phyloP scores from a whole-genome alignment of 2,797 vertebrate genomes.

The Xyrichtys novacula region DNA sequence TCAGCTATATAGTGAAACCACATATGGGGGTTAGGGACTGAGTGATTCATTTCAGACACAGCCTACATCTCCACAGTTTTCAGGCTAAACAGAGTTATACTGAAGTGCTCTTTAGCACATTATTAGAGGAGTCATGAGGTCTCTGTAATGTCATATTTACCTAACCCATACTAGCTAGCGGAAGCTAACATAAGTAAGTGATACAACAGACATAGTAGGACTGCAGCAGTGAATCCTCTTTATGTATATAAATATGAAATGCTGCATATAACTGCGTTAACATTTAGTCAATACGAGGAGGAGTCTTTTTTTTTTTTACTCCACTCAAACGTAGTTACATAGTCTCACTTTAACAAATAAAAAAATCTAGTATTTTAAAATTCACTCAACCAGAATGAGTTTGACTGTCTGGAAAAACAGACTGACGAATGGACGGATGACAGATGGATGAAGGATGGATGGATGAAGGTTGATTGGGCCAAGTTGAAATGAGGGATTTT shows the following conservation, averaged over 20 bases:
- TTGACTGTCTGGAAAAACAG: neutral
- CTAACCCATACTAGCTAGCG: neutral
- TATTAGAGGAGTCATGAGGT: neutral
- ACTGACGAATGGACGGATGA: conserved; percentile 14
- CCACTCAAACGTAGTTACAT: conserved; percentile 1
- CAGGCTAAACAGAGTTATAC: too few relatives aligned
- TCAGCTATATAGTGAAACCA: too few relatives aligned
- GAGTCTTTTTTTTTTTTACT: neutral
- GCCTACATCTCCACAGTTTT: too few relatives aligned
- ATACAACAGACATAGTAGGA: neutral
- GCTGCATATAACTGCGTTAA: neutral
- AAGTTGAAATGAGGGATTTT: conserved; percentile 15
- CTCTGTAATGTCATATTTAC: neutral
- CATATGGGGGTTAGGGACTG: too few relatives aligned
- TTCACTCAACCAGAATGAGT: conserved; percentile 6
- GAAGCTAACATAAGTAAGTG: neutral
- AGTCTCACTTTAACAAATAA: conserved; percentile 22
- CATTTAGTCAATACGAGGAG: neutral
- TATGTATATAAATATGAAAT: neutral
- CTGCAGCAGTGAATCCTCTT: neutral
- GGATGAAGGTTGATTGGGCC: conserved; percentile 25
- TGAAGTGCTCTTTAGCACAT: neutral
- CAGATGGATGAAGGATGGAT: conserved; percentile 3
- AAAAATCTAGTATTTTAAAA: conserved; percentile 20
- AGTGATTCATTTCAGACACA: neutral